Conservation (phyloP, 2,888 invertebrate genomes). For the Pristionchus fissidentatus region DNA sequence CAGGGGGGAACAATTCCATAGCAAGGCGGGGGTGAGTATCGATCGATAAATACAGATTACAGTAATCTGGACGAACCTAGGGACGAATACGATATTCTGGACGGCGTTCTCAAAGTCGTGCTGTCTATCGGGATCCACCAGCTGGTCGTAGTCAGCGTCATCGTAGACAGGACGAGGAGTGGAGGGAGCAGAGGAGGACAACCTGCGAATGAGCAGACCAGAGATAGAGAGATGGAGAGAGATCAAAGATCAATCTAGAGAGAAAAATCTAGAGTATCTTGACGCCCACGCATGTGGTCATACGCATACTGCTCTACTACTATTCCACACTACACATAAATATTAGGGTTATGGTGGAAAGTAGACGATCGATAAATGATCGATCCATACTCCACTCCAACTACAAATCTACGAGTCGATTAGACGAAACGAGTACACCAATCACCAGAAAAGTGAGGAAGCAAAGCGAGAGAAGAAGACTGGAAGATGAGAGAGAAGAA, state of each 20-base stretch:
- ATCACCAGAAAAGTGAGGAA: neutral
- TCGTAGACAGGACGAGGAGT: neutral
- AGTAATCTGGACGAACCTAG: constrained; percentile 56
- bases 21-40: neutral
- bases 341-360: neutral
- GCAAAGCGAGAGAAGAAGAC: constrained; percentile 20
- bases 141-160: constrained; percentile 34
- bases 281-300: too few species aligned
- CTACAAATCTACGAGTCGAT: neutral
- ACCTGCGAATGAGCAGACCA: too few species aligned
- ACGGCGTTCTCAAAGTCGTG: constrained; percentile 74
- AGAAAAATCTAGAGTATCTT: neutral
- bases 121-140: neutral
- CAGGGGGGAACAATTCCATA: neutral
- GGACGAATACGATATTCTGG: constrained; percentile 72
- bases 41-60: neutral
- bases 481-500: neutral
- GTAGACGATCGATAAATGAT: neutral
- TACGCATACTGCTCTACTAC: neutral
- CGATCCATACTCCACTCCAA: neutral
- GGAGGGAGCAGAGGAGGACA: neutral
- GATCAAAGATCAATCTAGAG: constrained; percentile 37
- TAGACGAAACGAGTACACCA: neutral
- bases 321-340: neutral
- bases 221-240: too few species aligned